Conservation (phyloP, 2,888 invertebrate species). For the Choristoneura rosaceana region DNA sequence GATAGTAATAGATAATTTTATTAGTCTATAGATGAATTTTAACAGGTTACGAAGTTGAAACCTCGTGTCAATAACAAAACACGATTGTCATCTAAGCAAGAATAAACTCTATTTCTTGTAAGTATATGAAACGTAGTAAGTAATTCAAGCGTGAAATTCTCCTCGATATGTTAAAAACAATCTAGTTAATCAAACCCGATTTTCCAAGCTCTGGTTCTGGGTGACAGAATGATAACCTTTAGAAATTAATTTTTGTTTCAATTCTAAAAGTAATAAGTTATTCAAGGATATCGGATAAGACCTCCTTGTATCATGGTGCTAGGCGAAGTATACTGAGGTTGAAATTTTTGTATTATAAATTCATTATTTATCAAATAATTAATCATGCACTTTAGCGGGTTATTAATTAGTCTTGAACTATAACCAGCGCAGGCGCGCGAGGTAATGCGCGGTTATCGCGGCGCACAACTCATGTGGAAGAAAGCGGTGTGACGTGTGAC, state of each 20-base stretch:
- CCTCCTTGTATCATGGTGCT: background rate
- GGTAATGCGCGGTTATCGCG: conserved; percentile 64
- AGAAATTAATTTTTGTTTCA: conserved; percentile 11
- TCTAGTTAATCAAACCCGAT: conserved; percentile 59
- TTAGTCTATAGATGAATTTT: conserved; percentile 78
- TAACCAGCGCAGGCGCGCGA: conserved; percentile 58
- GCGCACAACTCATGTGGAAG: conserved; percentile 69
- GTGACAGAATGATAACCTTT: conserved; percentile 22
- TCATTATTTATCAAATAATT: background rate
- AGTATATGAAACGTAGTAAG: conserved; percentile 1
- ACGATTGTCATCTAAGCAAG: conserved; percentile 57
- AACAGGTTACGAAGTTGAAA: conserved; percentile 71
- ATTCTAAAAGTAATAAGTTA: conserved; percentile 1
- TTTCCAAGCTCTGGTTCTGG: conserved; percentile 43
- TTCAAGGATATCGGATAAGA: conserved; percentile 16
- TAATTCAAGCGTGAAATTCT: conserved; percentile 47
- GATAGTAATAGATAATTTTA: conserved; percentile 84
- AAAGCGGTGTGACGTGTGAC: conserved; percentile 75
- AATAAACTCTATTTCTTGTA: conserved; percentile 48
- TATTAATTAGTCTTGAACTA: conserved; percentile 54
- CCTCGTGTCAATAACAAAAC: conserved; percentile 62
- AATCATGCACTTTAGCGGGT: conserved; percentile 8
- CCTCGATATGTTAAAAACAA: conserved; percentile 53
- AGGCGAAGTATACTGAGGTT: background rate
- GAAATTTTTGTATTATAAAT: background rate